Conservation (phyloP, 30 jellyfish, hydroid and myxozoan species). For the Catostylus mosaicus region DNA sequence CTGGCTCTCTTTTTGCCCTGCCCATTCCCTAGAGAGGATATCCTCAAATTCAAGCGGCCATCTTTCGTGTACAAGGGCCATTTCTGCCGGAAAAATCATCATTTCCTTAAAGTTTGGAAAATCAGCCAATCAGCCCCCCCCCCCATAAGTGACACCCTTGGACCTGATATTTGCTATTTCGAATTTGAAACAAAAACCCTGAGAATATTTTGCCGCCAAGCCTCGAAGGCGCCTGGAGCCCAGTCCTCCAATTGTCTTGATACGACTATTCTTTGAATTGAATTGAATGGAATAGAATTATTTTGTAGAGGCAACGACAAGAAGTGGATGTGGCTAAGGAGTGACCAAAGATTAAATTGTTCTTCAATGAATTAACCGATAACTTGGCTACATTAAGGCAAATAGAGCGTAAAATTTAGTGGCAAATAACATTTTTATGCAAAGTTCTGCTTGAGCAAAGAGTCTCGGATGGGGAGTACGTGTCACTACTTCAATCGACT, state of each 20-base stretch:
- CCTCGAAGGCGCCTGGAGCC: constrained; percentile 30
- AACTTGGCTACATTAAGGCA: not conserved
- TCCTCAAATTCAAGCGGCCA: too few relatives aligned
- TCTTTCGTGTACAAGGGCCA: too few relatives aligned
- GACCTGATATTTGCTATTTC: too few relatives aligned
- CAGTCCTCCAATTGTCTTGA: not conserved
- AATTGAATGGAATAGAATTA: not conserved
- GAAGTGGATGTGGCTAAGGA: constrained; percentile 6
- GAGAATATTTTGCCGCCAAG: constrained; percentile 28
- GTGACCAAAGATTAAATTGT: not conserved
- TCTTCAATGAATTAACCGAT: not conserved
- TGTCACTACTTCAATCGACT: not conserved
- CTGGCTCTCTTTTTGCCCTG: too few relatives aligned
- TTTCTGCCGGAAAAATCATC: too few relatives aligned
- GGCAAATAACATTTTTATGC: not conserved
- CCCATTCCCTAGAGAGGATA: too few relatives aligned
- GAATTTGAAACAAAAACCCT: not conserved
- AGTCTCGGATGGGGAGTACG: not conserved
- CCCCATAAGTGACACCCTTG: too few relatives aligned
- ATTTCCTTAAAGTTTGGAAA: too few relatives aligned
- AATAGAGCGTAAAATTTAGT: not conserved
- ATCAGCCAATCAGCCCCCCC: too few relatives aligned
- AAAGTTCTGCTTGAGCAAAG: not conserved
- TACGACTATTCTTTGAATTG: not conserved
- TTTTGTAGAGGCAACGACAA: constrained; percentile 6